Base-by-base conservation (phyloP, 2,797 vertebrate genomes). In the Notoglanidium macrostoma region DNA sequence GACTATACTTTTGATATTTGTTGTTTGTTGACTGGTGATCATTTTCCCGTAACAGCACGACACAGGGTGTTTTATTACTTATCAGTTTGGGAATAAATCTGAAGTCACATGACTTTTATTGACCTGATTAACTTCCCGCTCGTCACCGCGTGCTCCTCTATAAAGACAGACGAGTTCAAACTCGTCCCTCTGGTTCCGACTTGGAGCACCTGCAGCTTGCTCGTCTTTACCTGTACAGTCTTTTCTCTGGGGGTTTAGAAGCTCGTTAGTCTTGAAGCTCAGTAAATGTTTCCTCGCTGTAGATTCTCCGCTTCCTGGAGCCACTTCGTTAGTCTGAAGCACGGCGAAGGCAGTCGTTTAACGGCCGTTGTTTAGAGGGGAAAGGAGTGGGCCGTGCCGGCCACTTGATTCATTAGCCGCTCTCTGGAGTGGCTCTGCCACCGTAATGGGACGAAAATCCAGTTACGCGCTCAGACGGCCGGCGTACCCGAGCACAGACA, bases 391-490 rank as follows among this genome's bases (percentile, higher is more conserved):
- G 85, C 85, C 67, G 74, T 79, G 76, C 76, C 15, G 72, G 87
- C 81, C 84, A 87, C 90, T 90, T 87, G 87, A 90, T 88, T 90
- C 87, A 90, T 90, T 90, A 88, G 70, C 70, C 83, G 40, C 78
- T 89, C 83, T 88, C 86, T 88, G 89, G 90, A 90, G 91, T 87
- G 84, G 73, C 73, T 78, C 87, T 87, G 88, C 87, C 81, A 84
- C 88, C 87, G 70, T 90, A 91, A 90, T 90, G 89, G 90, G 90
- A 89, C 87, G 86, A 68, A 91, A 90, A 92, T 90, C 88, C 89
- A 89, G 89, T 92, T 90, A 90, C 73, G 67, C 63, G 61, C 70
- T 84, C 84, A 88, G 88, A 89, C 88, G 86, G 68, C 82, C 83
- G 74, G 81, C 59, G 83, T 55, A 80, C 59, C 90, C 73, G 49